Base-by-base conservation (phyloP, 2,797 vertebrate species). In the Anniella stebbinsi region DNA sequence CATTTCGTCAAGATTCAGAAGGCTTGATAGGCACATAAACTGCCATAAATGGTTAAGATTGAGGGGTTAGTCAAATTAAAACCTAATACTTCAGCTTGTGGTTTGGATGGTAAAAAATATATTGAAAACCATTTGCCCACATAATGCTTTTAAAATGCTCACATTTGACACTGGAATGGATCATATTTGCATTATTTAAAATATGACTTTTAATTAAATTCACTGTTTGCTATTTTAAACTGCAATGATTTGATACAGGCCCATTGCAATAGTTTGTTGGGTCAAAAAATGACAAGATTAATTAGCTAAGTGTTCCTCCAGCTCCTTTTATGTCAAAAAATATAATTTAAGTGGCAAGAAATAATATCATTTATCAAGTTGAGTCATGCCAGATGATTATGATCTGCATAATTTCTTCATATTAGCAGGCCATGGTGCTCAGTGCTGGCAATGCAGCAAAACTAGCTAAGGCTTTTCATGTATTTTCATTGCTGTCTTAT, bases 211-310 rank as follows among this genome's bases (percentile, higher is more conserved):
- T 92, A 91, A 93, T 94, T 92, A 92, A 88, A 90, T 84, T 69
- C 85, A 87, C 76, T 94, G 85, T 92, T 95, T 95, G 75, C 1
- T 72, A 81, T 92, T 95, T 93, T 91, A 90, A 94, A 92, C 38
- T 21, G 84, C 76, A 92, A 41, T 33, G 84, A 91, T 93, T 93
- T 93, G 36, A 92, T 91, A 89, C 60, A 92, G 88, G 21, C 28
- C n/a, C 15, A 84, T 89, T 60, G 48, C 38, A 87, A 78, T 76
- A 45, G 82, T 72, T 88, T 93, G 92, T 87, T 94, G 83, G 93
- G 85, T 94, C 87, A 94, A 80, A n/a, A 86, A 93, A 69, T 93
- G 90, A 93, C 88, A 94, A 91, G 85, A 91, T 93, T 94, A 94
- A 95, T 94, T 94, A 96, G 30, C 8, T 89, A 89, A 92, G 69